Conservation (phyloP, 2,888 invertebrate species). For the Drosophila prostipennis region DNA sequence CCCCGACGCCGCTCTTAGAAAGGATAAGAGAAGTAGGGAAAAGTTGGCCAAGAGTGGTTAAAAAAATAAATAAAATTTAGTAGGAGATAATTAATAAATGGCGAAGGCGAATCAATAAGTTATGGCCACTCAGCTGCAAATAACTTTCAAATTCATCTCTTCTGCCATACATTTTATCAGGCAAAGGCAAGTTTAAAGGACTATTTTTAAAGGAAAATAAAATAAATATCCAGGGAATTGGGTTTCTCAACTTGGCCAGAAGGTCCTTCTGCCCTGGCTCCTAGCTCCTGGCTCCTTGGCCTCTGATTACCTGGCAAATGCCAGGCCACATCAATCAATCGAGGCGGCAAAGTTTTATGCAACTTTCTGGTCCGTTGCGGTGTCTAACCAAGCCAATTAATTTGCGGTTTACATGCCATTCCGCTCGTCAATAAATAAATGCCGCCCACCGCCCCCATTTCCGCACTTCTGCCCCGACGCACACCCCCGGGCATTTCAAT, state of each 20-base stretch:
- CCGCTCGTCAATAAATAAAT: conserved; percentile 50
- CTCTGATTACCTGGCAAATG: conserved; percentile 43
- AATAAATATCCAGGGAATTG: conserved; percentile 43
- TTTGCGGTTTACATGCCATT: conserved; percentile 56
- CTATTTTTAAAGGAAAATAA: conserved; percentile 30
- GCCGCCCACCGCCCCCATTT: conserved; percentile 9
- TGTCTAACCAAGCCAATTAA: conserved; percentile 59
- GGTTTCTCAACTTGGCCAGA: conserved; percentile 16
- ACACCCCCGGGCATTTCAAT: conserved; percentile 35
- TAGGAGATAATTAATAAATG: conserved; percentile 33
- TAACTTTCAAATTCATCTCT: conserved; percentile 8
- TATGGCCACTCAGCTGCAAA: conserved; percentile 27
- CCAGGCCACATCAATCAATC: conserved; percentile 55
- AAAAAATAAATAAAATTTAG: conserved; percentile 20
- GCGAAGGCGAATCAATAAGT: conserved; percentile 14
- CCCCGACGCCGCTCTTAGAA: conserved; percentile 8
- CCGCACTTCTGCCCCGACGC: not conserved
- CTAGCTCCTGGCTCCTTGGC: conserved; percentile 6
- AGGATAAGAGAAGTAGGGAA: not conserved
- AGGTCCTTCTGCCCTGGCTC: conserved; percentile 7
- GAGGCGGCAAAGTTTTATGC: conserved; percentile 55
- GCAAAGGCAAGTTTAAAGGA: conserved; percentile 6
- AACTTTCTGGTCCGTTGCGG: conserved; percentile 50
- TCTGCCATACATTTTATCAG: conserved; percentile 14
- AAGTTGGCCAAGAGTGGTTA: conserved; percentile 14